Conservation (phyloP, 2,797 vertebrate genomes). For the Protonibea diacanthus region DNA sequence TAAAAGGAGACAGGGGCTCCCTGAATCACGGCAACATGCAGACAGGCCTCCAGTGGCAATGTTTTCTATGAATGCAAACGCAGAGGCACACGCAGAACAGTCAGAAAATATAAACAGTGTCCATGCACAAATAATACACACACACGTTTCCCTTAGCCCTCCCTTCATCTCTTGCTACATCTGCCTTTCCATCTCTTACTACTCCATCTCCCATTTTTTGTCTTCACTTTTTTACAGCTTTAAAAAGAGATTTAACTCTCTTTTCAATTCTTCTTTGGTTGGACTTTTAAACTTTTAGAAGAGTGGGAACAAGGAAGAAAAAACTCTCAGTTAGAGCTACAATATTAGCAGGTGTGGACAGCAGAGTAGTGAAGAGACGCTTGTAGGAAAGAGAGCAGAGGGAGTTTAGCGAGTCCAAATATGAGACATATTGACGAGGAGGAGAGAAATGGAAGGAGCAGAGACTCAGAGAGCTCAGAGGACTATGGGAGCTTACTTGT, state of each 20-base stretch:
- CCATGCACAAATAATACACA: not conserved
- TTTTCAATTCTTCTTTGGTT: not conserved
- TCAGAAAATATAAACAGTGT: constrained; percentile 44
- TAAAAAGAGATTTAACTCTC: not conserved
- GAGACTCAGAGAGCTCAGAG: constrained; percentile 49
- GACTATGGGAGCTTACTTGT: constrained; percentile 63
- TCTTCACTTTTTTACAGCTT: not conserved
- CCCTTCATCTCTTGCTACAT: not conserved
- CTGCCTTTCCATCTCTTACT: not conserved
- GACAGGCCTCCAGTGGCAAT: constrained; percentile 63
- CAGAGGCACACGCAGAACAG: constrained; percentile 9
- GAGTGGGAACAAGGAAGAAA: not conserved
- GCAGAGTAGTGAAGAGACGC: constrained; percentile 11
- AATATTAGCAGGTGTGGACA: constrained; percentile 4
- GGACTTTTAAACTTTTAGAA: constrained; percentile 1
- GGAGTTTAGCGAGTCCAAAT: constrained; percentile 48
- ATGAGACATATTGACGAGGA: constrained; percentile 59
- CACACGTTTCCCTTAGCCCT: not conserved
- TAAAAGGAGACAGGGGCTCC: constrained; percentile 92
- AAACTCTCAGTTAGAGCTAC: not conserved
- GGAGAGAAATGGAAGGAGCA: constrained; percentile 59
- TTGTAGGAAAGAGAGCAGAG: constrained; percentile 25
- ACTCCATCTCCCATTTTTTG: not conserved
- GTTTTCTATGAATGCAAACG: constrained; percentile 49
- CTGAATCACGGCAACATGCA: constrained; percentile 82